Evolutionary conservation across 2,113 vertebrate species (phyloP).

Genomic region (Microtus montanus): DNA sequence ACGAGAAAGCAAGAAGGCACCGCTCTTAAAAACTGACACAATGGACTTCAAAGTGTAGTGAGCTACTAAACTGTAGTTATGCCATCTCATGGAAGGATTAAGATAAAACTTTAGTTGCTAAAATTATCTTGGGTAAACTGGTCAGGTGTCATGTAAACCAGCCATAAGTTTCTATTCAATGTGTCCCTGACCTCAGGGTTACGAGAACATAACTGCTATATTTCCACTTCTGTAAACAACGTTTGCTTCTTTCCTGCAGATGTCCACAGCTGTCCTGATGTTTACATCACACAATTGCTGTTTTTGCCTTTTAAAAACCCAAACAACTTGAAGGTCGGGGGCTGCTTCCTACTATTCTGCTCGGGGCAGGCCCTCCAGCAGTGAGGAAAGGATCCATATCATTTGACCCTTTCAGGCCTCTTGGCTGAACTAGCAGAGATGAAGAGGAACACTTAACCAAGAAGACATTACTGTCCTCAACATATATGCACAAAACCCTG

Average conservation of each 20-base stretch:
- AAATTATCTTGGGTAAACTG: not conserved
- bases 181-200: not conserved
- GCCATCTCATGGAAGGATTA: not conserved
- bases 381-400: not conserved
- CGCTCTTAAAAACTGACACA: not conserved
- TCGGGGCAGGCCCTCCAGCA: not conserved
- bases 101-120: not conserved
- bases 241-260: not conserved
- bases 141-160: not conserved
- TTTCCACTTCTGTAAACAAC: not conserved
- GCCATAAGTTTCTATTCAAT: not conserved
- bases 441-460: not conserved
- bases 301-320: not conserved
- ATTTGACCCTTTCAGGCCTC: not conserved
- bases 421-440: not conserved
- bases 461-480: not conserved
- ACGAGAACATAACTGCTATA: not conserved
- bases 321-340: not conserved
- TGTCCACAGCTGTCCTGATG: not conserved
- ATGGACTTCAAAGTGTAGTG: not conserved
- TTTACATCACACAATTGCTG: not conserved
- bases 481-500: not conserved
- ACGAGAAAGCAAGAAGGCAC: not conserved
- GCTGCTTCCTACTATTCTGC: not conserved
- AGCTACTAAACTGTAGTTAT: not conserved